Evolutionary conservation across 2,888 invertebrate genomes (phyloP), one percentile per base, ranked within the genome.

Genomic region (Brachycybe producta): DNA sequence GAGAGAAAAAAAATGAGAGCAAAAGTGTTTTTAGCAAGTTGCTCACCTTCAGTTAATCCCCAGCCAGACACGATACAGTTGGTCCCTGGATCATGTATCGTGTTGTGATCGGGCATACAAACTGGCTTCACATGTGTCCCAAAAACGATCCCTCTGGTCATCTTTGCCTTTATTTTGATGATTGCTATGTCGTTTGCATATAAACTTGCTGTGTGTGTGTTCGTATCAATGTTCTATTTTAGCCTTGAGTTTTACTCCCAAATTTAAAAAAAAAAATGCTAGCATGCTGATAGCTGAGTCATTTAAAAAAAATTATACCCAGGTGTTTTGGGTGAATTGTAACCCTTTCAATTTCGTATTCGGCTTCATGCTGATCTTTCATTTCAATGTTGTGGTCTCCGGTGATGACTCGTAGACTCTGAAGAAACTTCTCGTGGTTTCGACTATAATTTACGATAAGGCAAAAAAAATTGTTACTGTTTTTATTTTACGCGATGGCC

Each of bases 121-220:
- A 27, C 42, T 2, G 42, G 42, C 2, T 24, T 24, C 3, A 41
- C 42, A 7, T 41, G 42, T 5, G 42, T 23, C 11, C 42, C 42
- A 41, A 24, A 41, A 26, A 41, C 26, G 26, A 41, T 41, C 2
- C 42, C 42, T 7, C 27, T 5, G 5, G 15, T 41, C 24, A 24
- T 41, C 5, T 7, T 8, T 3, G 27, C 24, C 27, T 41, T 26
- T 3, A 41, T 8, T 41, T 24, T 41, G 13, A 41, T 21, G 21
- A 41, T 41, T 21, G 42, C 42, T 17, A 41, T 26, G 15, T 41
- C 42, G 15, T 41, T 41, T n/a, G 24, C 42, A 41, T 23, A 41
- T 8, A 24, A 17, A 26, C 27, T 21, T 41, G 24, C 42, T 41
- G 27, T 8, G n/a, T n/a, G n/a, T n/a, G n/a, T n/a, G n/a, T n/a